A percentile compares a stretch with the other conserved stretches of the same genome.
Conservation (phyloP, 1,140 invertebrate genomes). For the Ruditapes philippinarum region DNA sequence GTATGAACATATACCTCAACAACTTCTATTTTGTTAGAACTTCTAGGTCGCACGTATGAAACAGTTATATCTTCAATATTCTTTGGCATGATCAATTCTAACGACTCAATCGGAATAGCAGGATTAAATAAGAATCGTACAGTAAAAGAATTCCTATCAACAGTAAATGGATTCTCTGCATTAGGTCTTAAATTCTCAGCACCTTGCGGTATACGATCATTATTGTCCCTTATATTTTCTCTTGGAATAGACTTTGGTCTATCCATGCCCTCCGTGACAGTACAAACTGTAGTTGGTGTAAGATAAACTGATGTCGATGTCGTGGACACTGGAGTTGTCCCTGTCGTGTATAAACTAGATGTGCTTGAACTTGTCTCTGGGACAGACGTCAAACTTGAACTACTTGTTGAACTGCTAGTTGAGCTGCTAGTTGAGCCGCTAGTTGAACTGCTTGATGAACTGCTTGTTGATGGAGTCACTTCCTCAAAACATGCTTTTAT, state of each 20-base stretch:
- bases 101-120: neutral
- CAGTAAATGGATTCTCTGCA: neutral
- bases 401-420: neutral
- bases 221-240: slow-evolving; percentile 3
- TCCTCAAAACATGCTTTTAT: slow-evolving; percentile 43
- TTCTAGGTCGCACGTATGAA: neutral
- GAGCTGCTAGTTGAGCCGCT: neutral
- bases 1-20: slow-evolving; percentile 6
- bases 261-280: slow-evolving; percentile 33
- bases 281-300: slow-evolving; percentile 8
- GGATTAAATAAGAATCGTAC: neutral
- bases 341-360: neutral
- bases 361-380: neutral
- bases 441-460: neutral
- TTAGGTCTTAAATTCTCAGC: slow-evolving; percentile 6
- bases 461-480: neutral
- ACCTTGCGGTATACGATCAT: neutral
- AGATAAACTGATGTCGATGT: neutral
- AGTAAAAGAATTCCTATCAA: neutral
- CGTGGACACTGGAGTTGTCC: neutral
- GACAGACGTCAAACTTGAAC: neutral
- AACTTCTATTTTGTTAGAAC: neutral
- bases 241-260: slow-evolving; percentile 31
- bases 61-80: slow-evolving; percentile 14
- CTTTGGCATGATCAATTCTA: neutral